Evolutionary conservation across 2,888 invertebrate genomes (phyloP).

Genomic region (Notocelia uddmanniana): DNA sequence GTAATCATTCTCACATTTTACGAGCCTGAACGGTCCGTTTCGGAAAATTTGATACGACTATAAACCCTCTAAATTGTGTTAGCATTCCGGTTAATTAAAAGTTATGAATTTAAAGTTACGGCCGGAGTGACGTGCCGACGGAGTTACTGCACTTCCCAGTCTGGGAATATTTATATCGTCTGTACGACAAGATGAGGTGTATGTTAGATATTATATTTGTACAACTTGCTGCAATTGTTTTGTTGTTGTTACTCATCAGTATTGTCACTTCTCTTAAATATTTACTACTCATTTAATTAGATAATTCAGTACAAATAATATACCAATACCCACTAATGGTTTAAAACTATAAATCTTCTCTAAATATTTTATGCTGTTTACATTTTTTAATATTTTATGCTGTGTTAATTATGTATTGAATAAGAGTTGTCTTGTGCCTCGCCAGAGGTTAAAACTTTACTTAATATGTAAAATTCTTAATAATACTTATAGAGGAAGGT

Average conservation of each 20-base stretch:
- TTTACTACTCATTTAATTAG: background rate
- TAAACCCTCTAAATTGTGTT: conserved; percentile 83
- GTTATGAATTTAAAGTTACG: conserved; percentile 83
- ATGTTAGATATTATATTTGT: conserved; percentile 56
- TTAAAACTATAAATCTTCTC: too few relatives aligned
- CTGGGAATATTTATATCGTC: conserved; percentile 71
- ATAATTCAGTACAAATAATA: too few relatives aligned
- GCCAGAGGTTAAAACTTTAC: too few relatives aligned
- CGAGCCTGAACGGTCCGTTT: conserved; percentile 83
- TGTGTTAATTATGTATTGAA: too few relatives aligned
- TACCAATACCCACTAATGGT: too few relatives aligned
- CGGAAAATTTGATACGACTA: conserved; percentile 84
- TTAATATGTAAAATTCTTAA: too few relatives aligned
- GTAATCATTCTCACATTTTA: conserved; percentile 86
- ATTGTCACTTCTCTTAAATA: background rate
- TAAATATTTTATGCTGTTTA: too few relatives aligned
- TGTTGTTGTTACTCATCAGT: background rate
- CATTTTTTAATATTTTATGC: too few relatives aligned
- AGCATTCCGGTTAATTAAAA: conserved; percentile 85
- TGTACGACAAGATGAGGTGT: conserved; percentile 66
- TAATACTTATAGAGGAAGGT: too few relatives aligned
- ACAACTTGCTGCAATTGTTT: background rate
- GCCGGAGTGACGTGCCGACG: conserved; percentile 73
- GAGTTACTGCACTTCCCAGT: conserved; percentile 62
- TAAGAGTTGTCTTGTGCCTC: too few relatives aligned